phyloP scores from a whole-genome alignment of 1,140 invertebrate genomes.

The Musca domestica region DNA sequence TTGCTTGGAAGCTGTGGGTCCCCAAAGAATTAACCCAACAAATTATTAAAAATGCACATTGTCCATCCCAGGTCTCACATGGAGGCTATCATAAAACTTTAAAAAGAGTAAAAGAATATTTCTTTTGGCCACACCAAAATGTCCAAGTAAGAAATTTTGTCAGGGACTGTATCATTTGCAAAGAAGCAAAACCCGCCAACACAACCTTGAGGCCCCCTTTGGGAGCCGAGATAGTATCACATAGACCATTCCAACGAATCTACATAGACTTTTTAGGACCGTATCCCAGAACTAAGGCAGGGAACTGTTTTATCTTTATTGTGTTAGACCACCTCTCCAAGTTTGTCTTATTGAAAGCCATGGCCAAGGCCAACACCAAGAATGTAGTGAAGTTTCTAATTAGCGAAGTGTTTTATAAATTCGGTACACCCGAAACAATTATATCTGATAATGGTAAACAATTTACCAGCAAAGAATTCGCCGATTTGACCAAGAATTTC shows the following conservation, averaged over 20 bases:
- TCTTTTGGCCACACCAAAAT: not conserved
- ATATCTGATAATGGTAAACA: too few species aligned
- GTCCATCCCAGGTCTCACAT: not conserved
- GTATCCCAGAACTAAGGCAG: too few species aligned
- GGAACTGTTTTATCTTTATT: too few species aligned
- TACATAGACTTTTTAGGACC: too few species aligned
- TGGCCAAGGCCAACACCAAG: too few species aligned
- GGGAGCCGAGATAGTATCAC: not conserved
- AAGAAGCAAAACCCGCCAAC: not conserved
- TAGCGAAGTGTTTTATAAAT: too few species aligned
- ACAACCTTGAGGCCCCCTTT: not conserved
- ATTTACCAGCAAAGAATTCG: too few species aligned
- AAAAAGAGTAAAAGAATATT: not conserved
- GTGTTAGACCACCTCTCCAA: slow-evolving; percentile 2
- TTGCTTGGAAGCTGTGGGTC: too few species aligned
- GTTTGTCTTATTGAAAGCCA: not conserved
- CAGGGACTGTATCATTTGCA: not conserved
- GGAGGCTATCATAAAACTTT: not conserved
- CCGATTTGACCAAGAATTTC: too few species aligned
- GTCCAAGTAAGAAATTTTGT: not conserved
- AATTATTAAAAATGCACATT: not conserved
- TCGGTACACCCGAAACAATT: too few species aligned
- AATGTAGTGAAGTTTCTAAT: too few species aligned
- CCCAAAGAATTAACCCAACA: not conserved
- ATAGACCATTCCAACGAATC: not conserved